Evolutionary conservation across 2,797 vertebrate species (phyloP), one percentile per base, ranked within the genome.

Genomic region (Apodemus agrarius): DNA sequence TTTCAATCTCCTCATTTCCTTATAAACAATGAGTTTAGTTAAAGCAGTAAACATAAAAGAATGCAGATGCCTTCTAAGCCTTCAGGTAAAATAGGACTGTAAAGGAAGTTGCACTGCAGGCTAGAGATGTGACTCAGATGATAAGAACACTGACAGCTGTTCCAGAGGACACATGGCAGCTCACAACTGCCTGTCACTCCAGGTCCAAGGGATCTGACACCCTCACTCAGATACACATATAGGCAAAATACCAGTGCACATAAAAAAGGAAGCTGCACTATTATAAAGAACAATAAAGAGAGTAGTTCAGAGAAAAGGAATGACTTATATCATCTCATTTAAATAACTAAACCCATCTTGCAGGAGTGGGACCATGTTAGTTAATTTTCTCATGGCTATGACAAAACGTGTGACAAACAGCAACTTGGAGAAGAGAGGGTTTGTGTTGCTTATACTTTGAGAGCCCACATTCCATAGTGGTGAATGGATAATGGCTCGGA

Each of bases 11-110:
- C 24, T 19, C 24, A 52, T n/a, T 92, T 65, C 49, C 40, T 92
- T 69, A 79, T 46, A 61, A 82, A 88, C 37, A 90, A 40, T 31
- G 52, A 89, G 54, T 89, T 86, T 89, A 81, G 26, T 37, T 92
- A 81, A 76, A 90, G 49, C 14, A 76, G 6, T 46, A 75, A 12
- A 78, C 46, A 43, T 90, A 83, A 43, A 79, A 83, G 34, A 87
- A 69, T 8, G n/a, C 40, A 91, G 49, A 82, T 93, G 31, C 7
- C 37, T 57, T 46, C 40, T 84, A 63, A 83, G 43, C 74, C 81
- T 84, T 79, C 57, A 74, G 19, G 65, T 74, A 72, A 75, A 88
- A 21, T 79, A 65, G 59, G n/a, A 74, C 34, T 57, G 24, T 84
- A 46, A 67, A 69, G 29, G 26, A 75, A 92, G 63, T 46, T 80